Conservation (phyloP, 2,113 vertebrate genomes). For the Heloderma charlesbogerti region DNA sequence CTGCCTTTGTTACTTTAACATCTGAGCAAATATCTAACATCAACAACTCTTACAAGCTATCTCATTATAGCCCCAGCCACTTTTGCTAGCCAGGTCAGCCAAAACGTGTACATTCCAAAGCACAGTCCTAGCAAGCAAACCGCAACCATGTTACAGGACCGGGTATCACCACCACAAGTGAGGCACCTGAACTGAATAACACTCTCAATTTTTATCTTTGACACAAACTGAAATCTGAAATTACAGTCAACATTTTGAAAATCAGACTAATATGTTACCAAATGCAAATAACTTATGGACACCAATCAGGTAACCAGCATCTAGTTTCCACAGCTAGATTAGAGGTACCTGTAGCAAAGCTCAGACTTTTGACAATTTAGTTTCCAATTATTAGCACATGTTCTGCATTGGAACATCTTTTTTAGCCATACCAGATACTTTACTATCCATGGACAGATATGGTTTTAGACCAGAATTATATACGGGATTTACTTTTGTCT, state of each 20-base stretch:
- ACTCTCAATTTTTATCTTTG: not conserved
- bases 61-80: not conserved
- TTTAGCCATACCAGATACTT: not conserved
- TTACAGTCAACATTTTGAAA: not conserved
- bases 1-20: not conserved
- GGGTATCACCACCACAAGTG: not conserved
- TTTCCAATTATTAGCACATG: not conserved
- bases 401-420: too few relatives aligned
- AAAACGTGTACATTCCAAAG: too few relatives aligned
- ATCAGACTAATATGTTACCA: not conserved
- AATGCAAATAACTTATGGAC: not conserved
- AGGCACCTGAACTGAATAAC: not conserved
- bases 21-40: not conserved
- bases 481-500: not conserved
- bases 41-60: not conserved
- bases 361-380: not conserved
- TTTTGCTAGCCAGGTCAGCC: too few relatives aligned
- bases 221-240: not conserved
- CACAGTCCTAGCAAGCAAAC: not conserved
- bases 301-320: not conserved
- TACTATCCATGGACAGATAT: not conserved
- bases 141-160: not conserved
- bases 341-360: not conserved
- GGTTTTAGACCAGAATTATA: not conserved
- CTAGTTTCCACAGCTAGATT: not conserved